phyloP scores from a whole-genome alignment of 2,797 vertebrate species.

The Cichlasoma orientale region DNA sequence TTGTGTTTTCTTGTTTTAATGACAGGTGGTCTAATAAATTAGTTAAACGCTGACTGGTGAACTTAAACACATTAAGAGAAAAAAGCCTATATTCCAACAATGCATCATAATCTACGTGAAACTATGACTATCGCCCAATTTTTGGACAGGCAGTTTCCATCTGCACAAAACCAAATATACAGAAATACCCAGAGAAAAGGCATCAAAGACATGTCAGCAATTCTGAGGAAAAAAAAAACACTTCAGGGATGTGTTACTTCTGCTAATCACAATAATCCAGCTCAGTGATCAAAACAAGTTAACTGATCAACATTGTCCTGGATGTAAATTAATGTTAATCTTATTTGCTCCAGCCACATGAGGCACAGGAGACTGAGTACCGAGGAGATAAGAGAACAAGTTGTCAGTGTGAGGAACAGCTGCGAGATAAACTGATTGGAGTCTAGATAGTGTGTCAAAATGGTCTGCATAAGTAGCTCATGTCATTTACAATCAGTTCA shows the following conservation, averaged over 20 bases:
- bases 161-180: too few species aligned
- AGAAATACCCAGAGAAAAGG: too few species aligned
- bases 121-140: too few species aligned
- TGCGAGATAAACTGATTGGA: slow-evolving; percentile 54
- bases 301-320: slow-evolving; percentile 32
- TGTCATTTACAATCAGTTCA: slow-evolving; percentile 28
- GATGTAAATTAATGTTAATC: slow-evolving; percentile 33
- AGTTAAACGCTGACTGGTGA: neutral
- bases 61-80: neutral
- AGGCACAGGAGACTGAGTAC: slow-evolving; percentile 44
- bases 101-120: neutral
- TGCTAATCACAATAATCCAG: slow-evolving; percentile 32
- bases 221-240: neutral
- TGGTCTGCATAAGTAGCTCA: slow-evolving; percentile 34
- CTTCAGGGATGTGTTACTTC: neutral
- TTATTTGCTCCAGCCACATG: slow-evolving; percentile 29
- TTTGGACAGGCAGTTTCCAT: neutral
- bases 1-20: neutral
- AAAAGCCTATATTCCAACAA: neutral
- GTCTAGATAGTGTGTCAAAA: slow-evolving; percentile 45
- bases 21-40: neutral
- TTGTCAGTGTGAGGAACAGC: slow-evolving; percentile 44
- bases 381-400: slow-evolving; percentile 52
- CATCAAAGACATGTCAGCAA: neutral
- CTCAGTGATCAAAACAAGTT: slow-evolving; percentile 30